phyloP scores from a whole-genome alignment of 2,113 vertebrate species.

The Brachionichthys hirsutus region DNA sequence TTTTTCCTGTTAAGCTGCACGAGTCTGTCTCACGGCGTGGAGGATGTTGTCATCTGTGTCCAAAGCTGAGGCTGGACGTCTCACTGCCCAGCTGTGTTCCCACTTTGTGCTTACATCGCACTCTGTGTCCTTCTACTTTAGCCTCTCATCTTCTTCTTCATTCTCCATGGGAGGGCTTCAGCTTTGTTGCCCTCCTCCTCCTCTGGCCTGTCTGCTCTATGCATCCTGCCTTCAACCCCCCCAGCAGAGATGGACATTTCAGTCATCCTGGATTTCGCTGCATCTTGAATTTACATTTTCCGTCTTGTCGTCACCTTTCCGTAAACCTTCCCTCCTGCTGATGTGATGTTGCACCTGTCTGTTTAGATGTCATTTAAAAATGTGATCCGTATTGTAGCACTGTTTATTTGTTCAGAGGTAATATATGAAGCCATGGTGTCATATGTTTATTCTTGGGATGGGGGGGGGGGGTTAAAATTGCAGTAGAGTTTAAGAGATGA shows the following conservation, averaged over 20 bases:
- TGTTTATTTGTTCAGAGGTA: constrained; percentile 52
- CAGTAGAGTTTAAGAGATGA: constrained; percentile 46
- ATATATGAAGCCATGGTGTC: constrained; percentile 46
- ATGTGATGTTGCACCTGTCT: constrained; percentile 28
- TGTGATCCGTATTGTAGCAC: constrained; percentile 49
- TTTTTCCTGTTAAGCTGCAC: no score
- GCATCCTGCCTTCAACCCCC: constrained; percentile 1
- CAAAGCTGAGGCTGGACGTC: constrained; percentile 11
- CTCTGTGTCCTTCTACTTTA: constrained; percentile 10
- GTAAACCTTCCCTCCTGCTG: constrained; percentile 16
- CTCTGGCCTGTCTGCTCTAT: constrained; percentile 9
- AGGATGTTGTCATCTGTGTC: constrained; percentile 24
- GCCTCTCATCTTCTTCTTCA: background rate
- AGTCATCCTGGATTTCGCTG: constrained; percentile 12
- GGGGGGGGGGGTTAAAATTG: constrained; percentile 37
- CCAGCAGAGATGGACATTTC: constrained; percentile 1
- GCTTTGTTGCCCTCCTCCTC: constrained; percentile 1
- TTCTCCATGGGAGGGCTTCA: constrained; percentile 7
- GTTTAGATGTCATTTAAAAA: constrained; percentile 23
- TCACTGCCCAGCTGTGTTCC: constrained; percentile 14
- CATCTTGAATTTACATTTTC: constrained; percentile 44
- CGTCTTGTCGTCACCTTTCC: no score
- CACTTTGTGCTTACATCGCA: background rate
- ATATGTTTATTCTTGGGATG: constrained; percentile 25
- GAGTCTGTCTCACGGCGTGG: background rate